A percentile compares a stretch with the other conserved stretches of the same genome.
phyloP scores from a whole-genome alignment of 2,113 vertebrate genomes.

The Onychostoma macrolepis region DNA sequence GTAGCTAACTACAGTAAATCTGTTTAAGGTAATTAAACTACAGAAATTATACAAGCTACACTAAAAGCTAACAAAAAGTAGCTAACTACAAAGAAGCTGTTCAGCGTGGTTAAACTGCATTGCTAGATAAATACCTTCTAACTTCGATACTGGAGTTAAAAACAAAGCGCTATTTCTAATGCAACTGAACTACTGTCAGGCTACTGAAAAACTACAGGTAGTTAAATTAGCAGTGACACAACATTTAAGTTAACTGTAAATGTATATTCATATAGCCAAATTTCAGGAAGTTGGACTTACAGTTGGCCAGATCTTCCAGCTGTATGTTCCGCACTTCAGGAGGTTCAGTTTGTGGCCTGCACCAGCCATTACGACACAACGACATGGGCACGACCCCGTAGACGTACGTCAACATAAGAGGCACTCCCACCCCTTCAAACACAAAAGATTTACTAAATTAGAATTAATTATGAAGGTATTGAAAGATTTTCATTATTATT shows the following conservation, averaged over 20 bases:
- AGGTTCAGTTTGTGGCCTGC: constrained; percentile 74
- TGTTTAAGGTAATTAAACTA: too few relatives aligned
- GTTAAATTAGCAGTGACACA: neutral
- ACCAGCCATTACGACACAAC: constrained; percentile 82
- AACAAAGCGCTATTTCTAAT: neutral
- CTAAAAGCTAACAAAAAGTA: neutral
- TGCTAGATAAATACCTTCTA: neutral
- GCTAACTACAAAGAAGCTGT: neutral
- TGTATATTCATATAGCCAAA: neutral
- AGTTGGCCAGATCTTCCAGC: constrained; percentile 79
- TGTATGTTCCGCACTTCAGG: constrained; percentile 71
- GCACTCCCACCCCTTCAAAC: constrained; percentile 80
- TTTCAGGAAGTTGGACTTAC: constrained; percentile 69
- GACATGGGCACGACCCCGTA: constrained; percentile 86
- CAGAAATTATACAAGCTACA: neutral
- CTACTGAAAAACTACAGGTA: neutral
- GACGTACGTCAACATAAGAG: constrained; percentile 84
- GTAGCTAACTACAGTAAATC: neutral
- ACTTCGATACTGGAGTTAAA: neutral
- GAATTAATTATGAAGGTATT: neutral
- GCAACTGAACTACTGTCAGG: neutral
- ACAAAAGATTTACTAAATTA: constrained; percentile 1
- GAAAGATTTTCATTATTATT: constrained; percentile 2
- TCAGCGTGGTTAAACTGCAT: too few relatives aligned
- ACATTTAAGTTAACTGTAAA: neutral